A percentile compares a stretch with the other conserved stretches of the same genome.
Conservation (phyloP, 2,888 invertebrate species). For the Drosophila suboccidentalis region DNA sequence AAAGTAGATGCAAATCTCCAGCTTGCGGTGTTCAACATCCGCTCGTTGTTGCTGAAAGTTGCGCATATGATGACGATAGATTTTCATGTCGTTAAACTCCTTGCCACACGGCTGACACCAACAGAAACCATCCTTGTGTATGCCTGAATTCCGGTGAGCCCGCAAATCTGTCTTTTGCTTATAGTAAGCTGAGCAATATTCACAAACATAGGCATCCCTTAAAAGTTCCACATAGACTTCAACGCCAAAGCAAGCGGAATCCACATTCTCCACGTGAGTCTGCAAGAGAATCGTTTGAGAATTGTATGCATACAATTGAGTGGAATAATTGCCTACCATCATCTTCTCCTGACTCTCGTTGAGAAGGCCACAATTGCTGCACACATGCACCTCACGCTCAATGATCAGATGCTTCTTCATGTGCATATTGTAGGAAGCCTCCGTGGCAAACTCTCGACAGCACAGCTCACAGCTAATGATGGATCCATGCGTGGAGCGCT, state of each 20-base stretch:
- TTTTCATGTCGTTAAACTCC: constrained; percentile 62
- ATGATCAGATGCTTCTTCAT: constrained; percentile 78
- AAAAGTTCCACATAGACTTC: constrained; percentile 54
- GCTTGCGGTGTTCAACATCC: constrained; percentile 52
- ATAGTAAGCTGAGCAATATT: constrained; percentile 81
- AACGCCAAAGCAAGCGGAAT: constrained; percentile 45
- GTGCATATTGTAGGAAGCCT: constrained; percentile 69
- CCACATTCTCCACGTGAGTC: constrained; percentile 36
- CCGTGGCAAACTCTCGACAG: constrained; percentile 71
- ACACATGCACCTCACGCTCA: constrained; percentile 68
- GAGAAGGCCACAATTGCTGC: constrained; percentile 79
- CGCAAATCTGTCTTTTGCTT: constrained; percentile 65
- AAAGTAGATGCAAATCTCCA: constrained; percentile 64
- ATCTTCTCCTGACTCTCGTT: constrained; percentile 57
- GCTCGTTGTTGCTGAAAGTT: constrained; percentile 50
- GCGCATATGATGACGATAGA: constrained; percentile 74
- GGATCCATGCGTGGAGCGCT: constrained; percentile 62
- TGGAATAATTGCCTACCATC: constrained; percentile 47
- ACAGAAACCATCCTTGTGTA: constrained; percentile 69
- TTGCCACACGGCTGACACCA: constrained; percentile 68
- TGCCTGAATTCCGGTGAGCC: constrained; percentile 73
- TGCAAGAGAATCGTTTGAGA: neutral
- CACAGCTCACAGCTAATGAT: constrained; percentile 77
- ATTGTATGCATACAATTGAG: neutral
- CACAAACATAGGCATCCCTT: constrained; percentile 77